Percentiles rank a stretch among this genome's conserved stretches.
These are phyloP conservation scores for Antechinus stuartii DNA, from an alignment of 2,113 vertebrate genomes.

Conservation along the genomic window DNA sequence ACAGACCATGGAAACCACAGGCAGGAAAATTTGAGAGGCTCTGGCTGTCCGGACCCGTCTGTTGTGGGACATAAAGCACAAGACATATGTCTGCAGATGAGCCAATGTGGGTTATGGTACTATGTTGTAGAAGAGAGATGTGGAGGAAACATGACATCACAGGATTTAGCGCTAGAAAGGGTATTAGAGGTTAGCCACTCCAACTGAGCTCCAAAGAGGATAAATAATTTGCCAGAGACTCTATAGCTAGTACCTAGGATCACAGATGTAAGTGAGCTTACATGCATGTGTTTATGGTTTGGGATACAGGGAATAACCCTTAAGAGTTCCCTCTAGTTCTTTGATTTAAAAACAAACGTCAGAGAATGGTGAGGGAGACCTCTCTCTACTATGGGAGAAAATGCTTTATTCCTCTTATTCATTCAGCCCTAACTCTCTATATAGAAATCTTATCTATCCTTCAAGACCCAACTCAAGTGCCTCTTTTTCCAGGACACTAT, in stretches of 20 bases:
- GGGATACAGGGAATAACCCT: not conserved
- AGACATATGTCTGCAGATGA: not conserved
- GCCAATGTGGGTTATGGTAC: not conserved
- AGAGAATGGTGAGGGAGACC: not conserved
- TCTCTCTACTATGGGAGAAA: not conserved
- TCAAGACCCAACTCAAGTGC: not conserved
- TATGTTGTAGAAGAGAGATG: not conserved
- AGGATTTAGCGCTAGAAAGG: not conserved
- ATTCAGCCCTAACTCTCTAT: not conserved
- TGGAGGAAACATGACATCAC: not conserved
- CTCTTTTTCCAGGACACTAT: not conserved
- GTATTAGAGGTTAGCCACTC: not conserved
- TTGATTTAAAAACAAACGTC: not conserved
- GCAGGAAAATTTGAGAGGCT: not conserved
- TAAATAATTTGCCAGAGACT: constrained; percentile 70
- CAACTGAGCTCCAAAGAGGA: constrained; percentile 2
- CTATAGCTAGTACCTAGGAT: constrained; percentile 45
- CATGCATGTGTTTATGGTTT: not conserved
- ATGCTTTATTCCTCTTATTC: not conserved
- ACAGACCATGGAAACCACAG: not conserved
- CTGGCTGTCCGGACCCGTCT: not conserved
- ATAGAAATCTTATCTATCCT: not conserved
- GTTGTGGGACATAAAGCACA: not conserved
- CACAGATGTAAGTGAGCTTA: not conserved
- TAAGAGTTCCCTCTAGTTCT: not conserved